Evolutionary conservation across 1,140 invertebrate genomes (phyloP).

Genomic region (Drosophila sp.): DNA sequence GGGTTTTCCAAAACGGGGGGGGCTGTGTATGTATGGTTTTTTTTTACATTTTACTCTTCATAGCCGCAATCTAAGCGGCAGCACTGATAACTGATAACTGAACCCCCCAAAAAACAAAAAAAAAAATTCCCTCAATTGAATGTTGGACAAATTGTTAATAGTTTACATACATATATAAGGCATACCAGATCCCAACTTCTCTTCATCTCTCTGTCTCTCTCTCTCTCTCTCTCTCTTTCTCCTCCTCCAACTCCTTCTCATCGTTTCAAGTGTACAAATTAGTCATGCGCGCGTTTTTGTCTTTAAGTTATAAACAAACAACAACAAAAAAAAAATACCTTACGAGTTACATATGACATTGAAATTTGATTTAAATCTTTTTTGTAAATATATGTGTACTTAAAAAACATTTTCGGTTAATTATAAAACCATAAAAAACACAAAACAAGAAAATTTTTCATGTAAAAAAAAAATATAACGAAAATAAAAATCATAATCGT

Average conservation of each 20-base stretch:
- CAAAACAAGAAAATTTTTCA: constrained; percentile 31
- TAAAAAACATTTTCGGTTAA: constrained; percentile 47
- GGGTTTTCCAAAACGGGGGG: neutral
- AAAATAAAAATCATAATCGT: constrained; percentile 54
- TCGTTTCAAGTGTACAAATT: constrained; percentile 75
- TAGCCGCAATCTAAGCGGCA: constrained; percentile 60
- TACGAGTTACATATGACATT: constrained; percentile 26
- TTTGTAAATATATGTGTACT: constrained; percentile 50
- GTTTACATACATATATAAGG: constrained; percentile 43
- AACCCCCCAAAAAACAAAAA: constrained; percentile 27
- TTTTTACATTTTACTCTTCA: neutral
- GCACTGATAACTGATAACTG: constrained; percentile 79
- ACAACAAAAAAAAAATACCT: constrained; percentile 41
- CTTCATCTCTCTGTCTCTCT: neutral
- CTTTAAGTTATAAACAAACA: constrained; percentile 73
- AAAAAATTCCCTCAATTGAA: constrained; percentile 12
- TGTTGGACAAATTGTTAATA: constrained; percentile 57
- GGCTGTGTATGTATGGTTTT: neutral
- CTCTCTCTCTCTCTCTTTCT: neutral
- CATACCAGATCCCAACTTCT: constrained; percentile 11
- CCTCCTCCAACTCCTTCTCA: constrained; percentile 11
- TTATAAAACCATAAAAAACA: constrained; percentile 34
- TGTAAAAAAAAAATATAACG: constrained; percentile 29
- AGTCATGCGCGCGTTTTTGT: constrained; percentile 79
- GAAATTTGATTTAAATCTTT: constrained; percentile 34